Percentiles rank a stretch among this genome's conserved stretches.
These are phyloP conservation scores for Coelinius sp. DNA, from an alignment of 2,888 invertebrate genomes.

Conservation along the genomic window DNA sequence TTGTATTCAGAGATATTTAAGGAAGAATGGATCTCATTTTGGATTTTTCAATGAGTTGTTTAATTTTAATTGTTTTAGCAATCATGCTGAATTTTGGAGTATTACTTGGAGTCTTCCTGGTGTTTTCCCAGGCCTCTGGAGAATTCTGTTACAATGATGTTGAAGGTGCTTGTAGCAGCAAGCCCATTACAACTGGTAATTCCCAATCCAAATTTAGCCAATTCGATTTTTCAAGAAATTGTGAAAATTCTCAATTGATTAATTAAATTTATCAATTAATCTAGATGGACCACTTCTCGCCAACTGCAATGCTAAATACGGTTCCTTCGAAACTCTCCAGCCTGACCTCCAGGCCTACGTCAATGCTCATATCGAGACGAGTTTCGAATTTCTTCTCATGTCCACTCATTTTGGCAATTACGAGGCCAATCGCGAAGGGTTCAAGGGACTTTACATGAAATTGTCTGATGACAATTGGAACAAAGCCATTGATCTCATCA, in stretches of 20 bases:
- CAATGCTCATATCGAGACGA: constrained; percentile 79
- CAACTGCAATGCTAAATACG: constrained; percentile 79
- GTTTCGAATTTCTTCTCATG: constrained; percentile 83
- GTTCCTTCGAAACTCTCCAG: constrained; percentile 73
- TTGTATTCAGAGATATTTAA: too few species aligned
- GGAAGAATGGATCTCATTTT: too few species aligned
- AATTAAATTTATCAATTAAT: constrained; percentile 9
- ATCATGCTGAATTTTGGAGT: constrained; percentile 34
- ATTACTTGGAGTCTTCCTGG: constrained; percentile 71
- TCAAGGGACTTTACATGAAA: constrained; percentile 81
- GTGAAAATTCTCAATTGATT: not conserved
- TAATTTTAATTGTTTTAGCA: constrained; percentile 26
- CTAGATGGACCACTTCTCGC: constrained; percentile 40
- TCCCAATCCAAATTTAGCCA: not conserved
- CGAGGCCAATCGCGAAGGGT: constrained; percentile 82
- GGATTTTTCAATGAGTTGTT: not conserved
- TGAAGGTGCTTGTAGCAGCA: constrained; percentile 74
- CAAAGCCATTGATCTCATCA: constrained; percentile 82
- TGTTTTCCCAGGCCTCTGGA: constrained; percentile 66
- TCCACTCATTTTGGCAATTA: constrained; percentile 84
- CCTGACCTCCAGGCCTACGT: constrained; percentile 74
- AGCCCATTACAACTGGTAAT: constrained; percentile 69
- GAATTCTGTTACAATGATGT: constrained; percentile 78
- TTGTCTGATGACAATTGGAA: constrained; percentile 84
- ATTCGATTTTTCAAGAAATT: not conserved